Evolutionary conservation across 1,140 invertebrate genomes (phyloP), one percentile per base, ranked within the genome.

Genomic region (Papilio helenus): DNA sequence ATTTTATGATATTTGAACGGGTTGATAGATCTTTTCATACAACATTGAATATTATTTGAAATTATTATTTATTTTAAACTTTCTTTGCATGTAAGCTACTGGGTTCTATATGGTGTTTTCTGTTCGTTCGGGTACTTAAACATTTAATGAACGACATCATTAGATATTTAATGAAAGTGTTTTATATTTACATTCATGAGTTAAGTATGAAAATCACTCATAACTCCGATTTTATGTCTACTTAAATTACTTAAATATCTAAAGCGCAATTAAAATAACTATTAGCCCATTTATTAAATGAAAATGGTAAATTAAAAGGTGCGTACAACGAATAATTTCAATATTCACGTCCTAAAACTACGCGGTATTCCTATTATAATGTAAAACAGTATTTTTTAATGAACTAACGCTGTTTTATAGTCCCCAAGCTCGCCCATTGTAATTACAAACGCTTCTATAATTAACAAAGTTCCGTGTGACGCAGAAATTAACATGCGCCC

Each of bases 391-490:
- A 77, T 79, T 79, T 83, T 76, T 80, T 85, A 74, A 80, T 42
- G 71, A 84, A 79, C 83, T 82, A 72, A 85, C 82, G 81, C 79
- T 77, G 76, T 84, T 79, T 84, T 83, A 83, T 82, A 74, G 74
- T 82, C 55, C 26, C 79, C 72, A 78, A 82, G 73, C 79, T 83
- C 65, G 83, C 82, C 80, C 74, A 73, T 81, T 81, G 80, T 83
- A 84, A 81, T 80, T 81, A 80, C 58, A 77, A 82, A 80, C 44
- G 81, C 79, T 79, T 72, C 71, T 79, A 81, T 84, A 82, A 84
- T 85, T 80, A 82, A 76, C 77, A 39, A 77, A 39, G 76, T 80
- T 82, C 77, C 81, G 81, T 82, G 81, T 80, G 80, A 82, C 77
- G 79, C 71, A 81, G 49, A 84, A 81, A 83, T 81, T 83, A 72